Conservation (phyloP, 37 sponge, comb jelly and placozoan species). For the Dysidea cf. avara region DNA sequence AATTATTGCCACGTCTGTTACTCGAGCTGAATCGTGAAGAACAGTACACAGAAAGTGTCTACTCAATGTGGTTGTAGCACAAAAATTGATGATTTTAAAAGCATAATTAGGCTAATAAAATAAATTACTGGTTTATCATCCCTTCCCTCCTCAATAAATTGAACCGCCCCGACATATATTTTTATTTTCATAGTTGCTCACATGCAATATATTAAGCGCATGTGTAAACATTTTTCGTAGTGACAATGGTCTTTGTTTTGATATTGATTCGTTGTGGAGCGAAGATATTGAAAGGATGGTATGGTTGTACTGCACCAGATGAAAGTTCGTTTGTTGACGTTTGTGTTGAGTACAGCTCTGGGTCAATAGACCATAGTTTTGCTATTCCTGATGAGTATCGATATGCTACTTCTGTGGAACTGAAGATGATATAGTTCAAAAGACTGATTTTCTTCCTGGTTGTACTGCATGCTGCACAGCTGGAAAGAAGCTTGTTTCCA, state of each 20-base stretch:
- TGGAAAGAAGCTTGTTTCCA: no score
- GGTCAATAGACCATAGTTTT: no score
- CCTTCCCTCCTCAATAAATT: constrained; percentile 15
- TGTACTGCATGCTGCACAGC: no score
- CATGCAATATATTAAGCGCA: neutral
- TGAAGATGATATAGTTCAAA: no score
- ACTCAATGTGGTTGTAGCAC: no score
- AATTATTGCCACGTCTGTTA: no score
- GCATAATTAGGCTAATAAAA: neutral
- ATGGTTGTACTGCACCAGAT: no score
- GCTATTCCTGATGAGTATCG: constrained; percentile 47
- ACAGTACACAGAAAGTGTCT: no score
- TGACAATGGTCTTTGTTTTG: constrained; percentile 13
- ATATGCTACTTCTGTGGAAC: no score
- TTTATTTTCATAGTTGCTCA: neutral
- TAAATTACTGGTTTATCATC: constrained; percentile 10
- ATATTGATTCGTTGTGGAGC: constrained; percentile 33
- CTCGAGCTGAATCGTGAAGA: no score
- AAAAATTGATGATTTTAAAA: no score
- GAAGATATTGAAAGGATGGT: constrained; percentile 26
- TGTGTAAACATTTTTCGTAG: neutral
- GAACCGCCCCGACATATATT: neutral
- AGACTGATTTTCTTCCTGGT: no score
- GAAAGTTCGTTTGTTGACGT: constrained; percentile 29
- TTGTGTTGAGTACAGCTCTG: constrained; percentile 19